Base-by-base conservation (phyloP, 1,140 invertebrate genomes). In the Drosophila lacertosa region DNA sequence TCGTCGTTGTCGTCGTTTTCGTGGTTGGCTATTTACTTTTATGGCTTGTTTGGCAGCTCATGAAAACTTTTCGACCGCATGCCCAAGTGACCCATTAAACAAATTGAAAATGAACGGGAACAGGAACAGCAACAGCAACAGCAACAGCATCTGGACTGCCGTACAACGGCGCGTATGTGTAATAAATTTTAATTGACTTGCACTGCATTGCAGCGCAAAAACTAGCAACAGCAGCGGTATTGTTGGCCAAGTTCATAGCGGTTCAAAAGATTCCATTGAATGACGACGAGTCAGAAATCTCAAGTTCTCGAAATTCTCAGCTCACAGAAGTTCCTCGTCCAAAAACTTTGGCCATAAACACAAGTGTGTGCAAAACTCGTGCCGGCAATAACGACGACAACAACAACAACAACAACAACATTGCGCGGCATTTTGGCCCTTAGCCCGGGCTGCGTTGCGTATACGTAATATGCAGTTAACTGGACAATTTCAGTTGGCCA, bases 41-140 rank as follows among this genome's bases (percentile, higher is more conserved):
- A 84, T 81, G 77, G 81, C 77, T 84, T 88, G 77, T 81, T 84
- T 63, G 81, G 51, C 77, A 84, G 77, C 77, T 74, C 77, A 54
- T 88, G 77, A 81, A 84, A 84, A 81, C 53, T 81, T 84, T 81
- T 66, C 68, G 53, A n/a, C 62, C 69, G 66, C 69, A 67, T 54
- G 44, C 83, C 82, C 82, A 78, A 88, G 82, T 88, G 82, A 88
- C 77, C 82, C 78, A 88, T 89, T 88, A 88, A 82, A 78, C 81
- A 66, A 84, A 84, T 84, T 88, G 81, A 84, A 84, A 84, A 74
- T 81, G 73, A 77, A 81, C 53, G 11, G 35, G 16, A 58, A 35
- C 9, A 22, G 32, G 16, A 40, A 18, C 44, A 18, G 5, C 64
- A 77, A 81, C 53, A 15, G 35, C 11, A 58, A 35, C 9, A 22